Conservation (phyloP, 2,888 invertebrate species). For the Fragum fragum region DNA sequence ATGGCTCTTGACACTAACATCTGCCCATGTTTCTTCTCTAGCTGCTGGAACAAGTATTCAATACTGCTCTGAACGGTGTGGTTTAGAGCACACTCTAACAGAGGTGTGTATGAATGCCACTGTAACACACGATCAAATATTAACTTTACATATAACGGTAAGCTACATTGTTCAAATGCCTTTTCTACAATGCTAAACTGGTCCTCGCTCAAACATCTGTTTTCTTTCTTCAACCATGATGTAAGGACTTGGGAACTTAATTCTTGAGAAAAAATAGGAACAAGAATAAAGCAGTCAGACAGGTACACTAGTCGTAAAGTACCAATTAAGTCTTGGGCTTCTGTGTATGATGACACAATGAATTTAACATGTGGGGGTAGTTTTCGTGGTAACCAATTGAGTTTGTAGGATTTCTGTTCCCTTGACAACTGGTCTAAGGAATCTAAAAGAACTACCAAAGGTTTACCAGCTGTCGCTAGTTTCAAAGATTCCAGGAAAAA, state of each 20-base stretch:
- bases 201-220: conserved; percentile 74
- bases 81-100: conserved; percentile 61
- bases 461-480: conserved; percentile 66
- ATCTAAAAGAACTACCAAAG: conserved; percentile 79
- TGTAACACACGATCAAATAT: conserved; percentile 77
- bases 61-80: conserved; percentile 80
- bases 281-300: conserved; percentile 66
- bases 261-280: conserved; percentile 74
- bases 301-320: conserved; percentile 68
- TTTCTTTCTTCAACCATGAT: conserved; percentile 71
- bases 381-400: conserved; percentile 81
- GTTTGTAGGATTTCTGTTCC: conserved; percentile 76
- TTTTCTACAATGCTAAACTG: conserved; percentile 75
- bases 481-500: conserved; percentile 73
- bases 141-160: conserved; percentile 82
- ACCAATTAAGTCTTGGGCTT: conserved; percentile 74
- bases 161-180: conserved; percentile 76
- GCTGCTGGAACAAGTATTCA: conserved; percentile 75
- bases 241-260: conserved; percentile 76
- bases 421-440: conserved; percentile 80
- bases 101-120: conserved; percentile 81
- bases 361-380: conserved; percentile 77
- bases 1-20: conserved; percentile 77
- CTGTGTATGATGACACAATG: conserved; percentile 79
- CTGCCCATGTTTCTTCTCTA: conserved; percentile 80